phyloP scores from a whole-genome alignment of 1,140 invertebrate genomes.

The Megathymus violae region DNA sequence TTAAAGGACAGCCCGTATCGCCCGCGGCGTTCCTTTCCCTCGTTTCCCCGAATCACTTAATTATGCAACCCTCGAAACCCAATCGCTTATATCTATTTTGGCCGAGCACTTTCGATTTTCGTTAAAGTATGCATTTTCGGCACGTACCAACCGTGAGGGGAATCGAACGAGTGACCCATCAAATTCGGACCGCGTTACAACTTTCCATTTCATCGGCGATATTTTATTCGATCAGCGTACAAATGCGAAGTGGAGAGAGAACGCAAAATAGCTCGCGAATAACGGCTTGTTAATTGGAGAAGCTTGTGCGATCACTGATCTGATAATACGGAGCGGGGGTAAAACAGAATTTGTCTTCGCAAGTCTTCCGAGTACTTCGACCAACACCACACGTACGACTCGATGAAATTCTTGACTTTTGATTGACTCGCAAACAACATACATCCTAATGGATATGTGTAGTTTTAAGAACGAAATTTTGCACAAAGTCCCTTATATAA shows the following conservation, averaged over 20 bases:
- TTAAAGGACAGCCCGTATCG: background rate
- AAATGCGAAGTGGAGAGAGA: constrained; percentile 27
- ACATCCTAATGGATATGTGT: too few species aligned
- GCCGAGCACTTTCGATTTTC: constrained; percentile 54
- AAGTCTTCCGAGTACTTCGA: too few species aligned
- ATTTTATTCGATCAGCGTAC: constrained; percentile 51
- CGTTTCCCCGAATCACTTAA: constrained; percentile 8
- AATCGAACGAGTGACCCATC: constrained; percentile 41
- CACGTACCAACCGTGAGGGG: constrained; percentile 42
- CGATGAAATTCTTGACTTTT: too few species aligned
- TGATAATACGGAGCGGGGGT: background rate
- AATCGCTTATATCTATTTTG: constrained; percentile 38
- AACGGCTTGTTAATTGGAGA: background rate
- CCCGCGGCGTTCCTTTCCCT: background rate
- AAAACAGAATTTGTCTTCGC: background rate
- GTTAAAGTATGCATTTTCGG: constrained; percentile 48
- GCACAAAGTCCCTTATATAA: too few species aligned
- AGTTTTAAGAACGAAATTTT: too few species aligned
- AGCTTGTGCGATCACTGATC: background rate
- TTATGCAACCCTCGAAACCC: constrained; percentile 43
- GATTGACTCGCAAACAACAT: too few species aligned
- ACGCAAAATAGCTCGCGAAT: constrained; percentile 1
- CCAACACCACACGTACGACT: too few species aligned
- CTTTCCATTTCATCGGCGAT: constrained; percentile 62
- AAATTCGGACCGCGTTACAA: constrained; percentile 49